Base-by-base conservation (phyloP, 2,888 invertebrate species). In the Synergus gifuensis region DNA sequence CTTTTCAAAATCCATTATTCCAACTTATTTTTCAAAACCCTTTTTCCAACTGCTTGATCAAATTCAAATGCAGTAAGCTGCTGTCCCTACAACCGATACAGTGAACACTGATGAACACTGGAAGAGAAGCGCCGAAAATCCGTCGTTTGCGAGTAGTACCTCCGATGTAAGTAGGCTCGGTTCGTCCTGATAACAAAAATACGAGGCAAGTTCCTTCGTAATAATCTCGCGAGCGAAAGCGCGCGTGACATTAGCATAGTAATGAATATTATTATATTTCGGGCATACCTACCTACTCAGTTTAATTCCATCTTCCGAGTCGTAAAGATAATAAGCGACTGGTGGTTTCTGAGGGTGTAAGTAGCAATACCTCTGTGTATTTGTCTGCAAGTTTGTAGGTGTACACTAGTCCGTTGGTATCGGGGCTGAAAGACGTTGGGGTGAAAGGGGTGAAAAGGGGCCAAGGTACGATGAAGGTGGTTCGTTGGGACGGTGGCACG, bases 241-340 rank as follows among this genome's bases (percentile, higher is more conserved):
- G 88, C 86, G 86, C 86, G 87, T 88, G 90, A 90, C 90, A 91
- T 92, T 92, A 92, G 91, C 92, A 92, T 92, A 91, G 91, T 92
- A 92, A 92, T 92, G 92, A 92, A 92, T 92, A 92, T 92, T 92
- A 92, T 92, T 91, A 92, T 91, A 91, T 91, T 92, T 91, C 87
- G 90, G 91, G 88, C 88, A 84, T 84, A 84, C 83, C 83, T 82
- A 84, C 84, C 90, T 90, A 90, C 90, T 90, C 91, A 89, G 91
- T 92, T 92, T 92, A 92, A 92, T 92, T 92, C 89, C 92, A 92
- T 92, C 92, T 91, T 90, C 89, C 88, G 88, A 88, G 90, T 92
- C 92, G 90, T 92, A 92, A 92, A 92, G 92, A 92, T 92, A 92
- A 92, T 92, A 92, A 92, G 91, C 90, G 87, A 87, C 88, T 86